Base-by-base conservation (phyloP, 2,888 invertebrate species). In the Liodrosophila aerea region DNA sequence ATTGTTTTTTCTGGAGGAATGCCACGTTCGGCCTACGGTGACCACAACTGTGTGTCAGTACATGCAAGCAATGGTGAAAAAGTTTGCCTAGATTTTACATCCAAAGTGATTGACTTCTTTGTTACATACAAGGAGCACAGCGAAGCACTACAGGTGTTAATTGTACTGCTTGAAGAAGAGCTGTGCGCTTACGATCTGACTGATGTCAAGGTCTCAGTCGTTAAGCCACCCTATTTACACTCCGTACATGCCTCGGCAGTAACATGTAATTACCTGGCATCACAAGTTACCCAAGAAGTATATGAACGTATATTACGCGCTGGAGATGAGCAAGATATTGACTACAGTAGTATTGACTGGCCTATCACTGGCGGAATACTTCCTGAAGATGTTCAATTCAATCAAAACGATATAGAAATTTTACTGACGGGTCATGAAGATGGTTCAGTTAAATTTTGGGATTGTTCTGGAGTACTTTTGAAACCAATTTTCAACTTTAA, bases 361-460 rank as follows among this genome's bases (percentile, higher is more conserved):
- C 98, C 98, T 0, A 93, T 98, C 40, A 94, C 93, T 69, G 98
- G 98, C 9, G 97, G 97, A 0, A 89, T 91, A n/a, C 89, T 94
- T 29, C 74, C 91, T 7, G 88, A 86, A 2, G 70, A 67, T 2
- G 9, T 12, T 0, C 22, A 59, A 2, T 27, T 37, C 15, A 44
- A 73, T 13, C 80, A 73, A 1, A 76, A 73, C n/a, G 64, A 63
- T 18, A 52, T 72, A 0, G 92, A 93, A 76, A 87, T 93, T 40
- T 88, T 93, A 37, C 89, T 93, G 16, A 97, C 97, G 4, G 98
- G 98, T 0, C 99, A 99, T 91, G 98, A 99, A 90, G 98, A 99
- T 90, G 99, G 99, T 8, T 96, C 97, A 1, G 95, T 99, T 0
- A 92, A 97, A 63, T 97, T 99, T 91, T 99, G 99, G 98, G 95